Evolutionary conservation across 2,113 vertebrate genomes (phyloP).

Genomic region (Centropristis striata): DNA sequence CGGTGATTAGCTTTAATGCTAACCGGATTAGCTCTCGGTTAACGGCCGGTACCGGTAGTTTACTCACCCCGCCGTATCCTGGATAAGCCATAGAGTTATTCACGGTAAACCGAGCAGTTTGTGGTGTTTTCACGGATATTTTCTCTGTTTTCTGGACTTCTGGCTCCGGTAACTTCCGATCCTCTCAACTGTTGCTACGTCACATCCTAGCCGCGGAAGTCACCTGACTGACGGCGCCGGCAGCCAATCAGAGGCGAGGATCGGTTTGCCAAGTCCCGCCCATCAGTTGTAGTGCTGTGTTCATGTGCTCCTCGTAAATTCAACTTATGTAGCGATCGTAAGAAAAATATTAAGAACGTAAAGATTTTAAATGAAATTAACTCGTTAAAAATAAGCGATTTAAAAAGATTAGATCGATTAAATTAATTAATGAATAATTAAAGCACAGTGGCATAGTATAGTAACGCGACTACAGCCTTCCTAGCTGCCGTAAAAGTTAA

Average conservation of each 20-base stretch:
- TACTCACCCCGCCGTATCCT: constrained; percentile 81
- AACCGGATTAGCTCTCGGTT: not conserved
- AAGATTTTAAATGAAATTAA: not conserved
- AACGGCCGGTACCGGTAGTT: accelerated
- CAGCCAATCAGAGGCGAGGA: constrained; percentile 41
- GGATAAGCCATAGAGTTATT: constrained; percentile 84
- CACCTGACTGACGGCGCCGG: not conserved
- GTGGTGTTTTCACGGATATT: not conserved
- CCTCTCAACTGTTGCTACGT: constrained; percentile 16
- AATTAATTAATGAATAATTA: not conserved
- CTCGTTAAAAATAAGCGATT: not conserved
- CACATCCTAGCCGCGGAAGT: constrained; percentile 55
- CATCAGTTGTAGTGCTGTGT: not conserved
- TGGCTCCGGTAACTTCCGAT: constrained; percentile 53
- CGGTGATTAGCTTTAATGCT: constrained; percentile 3
- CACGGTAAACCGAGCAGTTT: too few species aligned
- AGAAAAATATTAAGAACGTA: not conserved
- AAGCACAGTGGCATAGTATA: not conserved
- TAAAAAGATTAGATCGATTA: not conserved
- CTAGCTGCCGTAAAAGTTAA: too few species aligned
- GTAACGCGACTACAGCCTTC: not conserved
- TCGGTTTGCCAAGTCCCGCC: not conserved
- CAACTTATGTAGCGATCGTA: accelerated
- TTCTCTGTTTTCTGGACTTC: not conserved
- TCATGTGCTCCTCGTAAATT: not conserved